phyloP scores from a whole-genome alignment of 1,140 invertebrate species.

The Drosophila seguyi region DNA sequence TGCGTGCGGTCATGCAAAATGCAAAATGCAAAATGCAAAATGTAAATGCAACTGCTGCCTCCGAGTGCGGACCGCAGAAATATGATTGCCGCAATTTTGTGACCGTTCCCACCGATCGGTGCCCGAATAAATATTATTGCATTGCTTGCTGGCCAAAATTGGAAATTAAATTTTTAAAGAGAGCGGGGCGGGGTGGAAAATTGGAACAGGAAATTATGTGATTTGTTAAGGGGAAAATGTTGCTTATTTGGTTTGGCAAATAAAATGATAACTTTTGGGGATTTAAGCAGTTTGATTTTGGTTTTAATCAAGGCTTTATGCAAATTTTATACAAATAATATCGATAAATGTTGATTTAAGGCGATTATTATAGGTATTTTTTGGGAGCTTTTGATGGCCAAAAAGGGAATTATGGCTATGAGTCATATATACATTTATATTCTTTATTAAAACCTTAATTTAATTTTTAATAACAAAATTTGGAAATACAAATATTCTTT shows the following conservation, averaged over 20 bases:
- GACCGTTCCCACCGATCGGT: slow-evolving; percentile 3
- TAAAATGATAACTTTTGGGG: neutral
- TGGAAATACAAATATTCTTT: too few species aligned
- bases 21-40: slow-evolving; percentile 28
- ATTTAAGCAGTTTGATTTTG: neutral
- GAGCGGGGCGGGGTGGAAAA: too few species aligned
- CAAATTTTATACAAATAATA: too few species aligned
- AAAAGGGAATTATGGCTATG: too few species aligned
- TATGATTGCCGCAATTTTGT: slow-evolving; percentile 22
- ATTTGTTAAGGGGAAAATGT: neutral
- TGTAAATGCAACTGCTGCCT: slow-evolving; percentile 7
- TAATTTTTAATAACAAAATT: too few species aligned
- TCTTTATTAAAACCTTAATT: too few species aligned
- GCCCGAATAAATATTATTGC: slow-evolving; percentile 8
- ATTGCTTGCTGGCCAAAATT: neutral
- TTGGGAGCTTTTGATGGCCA: too few species aligned
- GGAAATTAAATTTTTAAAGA: neutral
- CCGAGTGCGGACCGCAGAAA: slow-evolving; percentile 1
- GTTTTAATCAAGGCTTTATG: neutral
- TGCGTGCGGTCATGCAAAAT: slow-evolving; percentile 52
- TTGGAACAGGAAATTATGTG: neutral
- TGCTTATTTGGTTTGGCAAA: neutral
- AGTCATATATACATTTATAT: too few species aligned
- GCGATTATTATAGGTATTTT: too few species aligned
- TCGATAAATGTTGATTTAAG: too few species aligned